Evolutionary conservation across 2,113 vertebrate species (phyloP).

Genomic region (Ondatra zibethicus): DNA sequence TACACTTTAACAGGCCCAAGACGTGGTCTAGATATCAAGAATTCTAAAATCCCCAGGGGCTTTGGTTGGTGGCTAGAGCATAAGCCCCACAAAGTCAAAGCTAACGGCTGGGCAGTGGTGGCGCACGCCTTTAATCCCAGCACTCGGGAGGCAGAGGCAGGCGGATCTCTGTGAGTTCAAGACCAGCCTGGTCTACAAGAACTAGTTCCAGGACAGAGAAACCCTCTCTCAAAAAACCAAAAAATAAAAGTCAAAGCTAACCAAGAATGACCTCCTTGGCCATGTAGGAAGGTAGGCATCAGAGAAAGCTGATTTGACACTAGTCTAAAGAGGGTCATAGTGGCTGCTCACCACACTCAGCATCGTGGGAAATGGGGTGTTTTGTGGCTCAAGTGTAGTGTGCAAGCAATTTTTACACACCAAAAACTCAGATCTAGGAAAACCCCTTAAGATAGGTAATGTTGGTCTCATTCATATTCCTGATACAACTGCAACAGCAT

Average conservation of each 20-base stretch:
- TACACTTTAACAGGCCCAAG: not conserved
- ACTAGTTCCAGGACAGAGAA: too few relatives aligned
- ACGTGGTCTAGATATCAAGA: too few relatives aligned
- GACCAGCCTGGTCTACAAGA: too few relatives aligned
- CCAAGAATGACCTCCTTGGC: rapidly evolving
- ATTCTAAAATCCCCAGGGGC: not conserved
- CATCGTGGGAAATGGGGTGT: not conserved
- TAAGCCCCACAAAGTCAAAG: not conserved
- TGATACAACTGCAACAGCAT: not conserved
- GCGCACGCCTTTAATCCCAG: too few relatives aligned
- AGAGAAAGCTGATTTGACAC: not conserved
- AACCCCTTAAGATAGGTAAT: not conserved
- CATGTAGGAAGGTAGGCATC: not conserved
- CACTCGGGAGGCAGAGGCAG: too few relatives aligned
- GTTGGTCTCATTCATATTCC: not conserved
- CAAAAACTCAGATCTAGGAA: not conserved
- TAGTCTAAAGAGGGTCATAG: rapidly evolving
- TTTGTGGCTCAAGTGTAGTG: not conserved
- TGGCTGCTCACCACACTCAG: too few relatives aligned
- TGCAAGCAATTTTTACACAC: not conserved
- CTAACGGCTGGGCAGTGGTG: too few relatives aligned
- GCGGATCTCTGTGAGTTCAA: too few relatives aligned
- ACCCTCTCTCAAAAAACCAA: too few relatives aligned
- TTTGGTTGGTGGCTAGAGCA: not conserved
- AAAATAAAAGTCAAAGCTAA: too few relatives aligned